phyloP scores from a whole-genome alignment of 2,113 vertebrate species.

The Leiothrix lutea region DNA sequence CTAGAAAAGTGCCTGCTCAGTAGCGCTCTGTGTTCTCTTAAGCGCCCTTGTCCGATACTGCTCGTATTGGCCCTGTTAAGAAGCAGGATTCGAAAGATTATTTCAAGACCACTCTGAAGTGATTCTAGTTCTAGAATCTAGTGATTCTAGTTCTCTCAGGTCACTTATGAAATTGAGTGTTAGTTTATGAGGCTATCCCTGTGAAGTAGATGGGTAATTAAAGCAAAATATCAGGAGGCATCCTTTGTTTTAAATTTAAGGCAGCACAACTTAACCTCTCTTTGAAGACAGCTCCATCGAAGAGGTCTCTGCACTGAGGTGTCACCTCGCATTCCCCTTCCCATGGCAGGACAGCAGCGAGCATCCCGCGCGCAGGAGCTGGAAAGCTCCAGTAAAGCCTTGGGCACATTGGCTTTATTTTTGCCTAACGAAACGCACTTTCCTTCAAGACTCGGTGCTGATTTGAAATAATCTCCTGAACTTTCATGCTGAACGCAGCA shows the following conservation, averaged over 20 bases:
- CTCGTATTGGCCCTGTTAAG: background rate
- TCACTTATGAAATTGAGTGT: background rate
- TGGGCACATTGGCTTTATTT: background rate
- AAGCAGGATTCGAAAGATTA: background rate
- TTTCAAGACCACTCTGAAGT: background rate
- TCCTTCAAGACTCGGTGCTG: background rate
- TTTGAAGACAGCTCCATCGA: fast-evolving
- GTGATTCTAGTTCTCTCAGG: background rate
- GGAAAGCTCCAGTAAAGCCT: background rate
- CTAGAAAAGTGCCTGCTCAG: background rate
- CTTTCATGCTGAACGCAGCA: background rate
- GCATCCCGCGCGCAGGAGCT: background rate
- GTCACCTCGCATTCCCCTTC: background rate
- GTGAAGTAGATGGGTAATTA: background rate
- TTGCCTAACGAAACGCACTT: background rate
- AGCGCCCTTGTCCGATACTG: background rate
- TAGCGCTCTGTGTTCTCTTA: background rate
- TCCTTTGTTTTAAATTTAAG: background rate
- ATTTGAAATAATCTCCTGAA: background rate
- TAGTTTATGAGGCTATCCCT: background rate
- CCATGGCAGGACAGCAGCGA: background rate
- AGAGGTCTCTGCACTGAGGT: background rate
- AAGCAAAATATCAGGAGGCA: background rate
- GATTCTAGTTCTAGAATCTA: no score
- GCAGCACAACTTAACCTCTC: background rate